A percentile compares a stretch with the other conserved stretches of the same genome.
Evolutionary conservation across 2,888 invertebrate species (phyloP).

Genomic region (Lepidonotus clava): DNA sequence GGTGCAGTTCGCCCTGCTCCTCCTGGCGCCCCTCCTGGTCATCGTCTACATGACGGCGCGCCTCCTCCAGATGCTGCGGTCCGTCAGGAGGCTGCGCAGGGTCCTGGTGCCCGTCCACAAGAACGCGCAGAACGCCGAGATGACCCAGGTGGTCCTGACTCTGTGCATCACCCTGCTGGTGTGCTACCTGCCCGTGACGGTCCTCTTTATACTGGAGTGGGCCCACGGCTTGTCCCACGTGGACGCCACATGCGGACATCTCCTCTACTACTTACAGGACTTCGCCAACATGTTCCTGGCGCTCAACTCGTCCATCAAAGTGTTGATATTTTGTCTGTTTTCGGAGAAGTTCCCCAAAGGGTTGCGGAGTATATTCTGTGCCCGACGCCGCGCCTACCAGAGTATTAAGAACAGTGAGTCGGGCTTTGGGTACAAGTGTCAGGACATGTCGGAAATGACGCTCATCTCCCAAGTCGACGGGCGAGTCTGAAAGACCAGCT

Average conservation of each 20-base stretch:
- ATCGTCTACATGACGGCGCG: conserved; percentile 35
- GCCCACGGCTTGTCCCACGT: not conserved
- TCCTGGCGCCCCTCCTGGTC: conserved; percentile 54
- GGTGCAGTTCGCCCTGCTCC: conserved; percentile 32
- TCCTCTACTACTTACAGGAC: conserved; percentile 58
- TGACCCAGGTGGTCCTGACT: conserved; percentile 60
- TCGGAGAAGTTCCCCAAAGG: conserved; percentile 42
- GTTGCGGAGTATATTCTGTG: conserved; percentile 46
- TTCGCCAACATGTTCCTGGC: conserved; percentile 60
- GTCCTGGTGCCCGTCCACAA: conserved; percentile 30
- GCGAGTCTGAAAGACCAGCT: conserved; percentile 9
- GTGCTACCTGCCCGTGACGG: conserved; percentile 57
- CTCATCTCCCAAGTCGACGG: conserved; percentile 61
- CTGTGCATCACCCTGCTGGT: conserved; percentile 56
- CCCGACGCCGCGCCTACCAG: not conserved
- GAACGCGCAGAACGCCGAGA: conserved; percentile 56
- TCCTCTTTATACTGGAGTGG: conserved; percentile 50
- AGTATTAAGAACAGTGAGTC: conserved; percentile 29
- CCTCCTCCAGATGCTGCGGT: conserved; percentile 43
- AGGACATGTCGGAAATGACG: conserved; percentile 64
- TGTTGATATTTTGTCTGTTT: conserved; percentile 58
- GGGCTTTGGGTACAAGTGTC: conserved; percentile 58
- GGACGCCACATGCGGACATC: conserved; percentile 50
- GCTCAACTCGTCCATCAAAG: conserved; percentile 60
- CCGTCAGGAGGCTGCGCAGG: conserved; percentile 49